Conservation (phyloP, 2,888 invertebrate species). For the Apodemia duryi region DNA sequence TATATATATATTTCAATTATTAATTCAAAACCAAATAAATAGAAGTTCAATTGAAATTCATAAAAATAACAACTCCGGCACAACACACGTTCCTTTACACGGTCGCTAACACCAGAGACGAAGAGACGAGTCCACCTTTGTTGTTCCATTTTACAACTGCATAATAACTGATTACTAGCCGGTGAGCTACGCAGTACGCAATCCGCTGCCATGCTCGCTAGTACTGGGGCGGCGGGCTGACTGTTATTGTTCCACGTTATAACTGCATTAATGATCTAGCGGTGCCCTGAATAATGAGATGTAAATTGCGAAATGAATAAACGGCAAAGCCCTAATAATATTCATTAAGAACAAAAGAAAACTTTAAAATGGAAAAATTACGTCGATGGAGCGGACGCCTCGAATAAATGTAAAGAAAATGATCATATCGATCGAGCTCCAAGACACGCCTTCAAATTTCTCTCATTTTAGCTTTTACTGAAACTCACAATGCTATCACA, state of each 20-base stretch:
- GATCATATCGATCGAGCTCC: neutral
- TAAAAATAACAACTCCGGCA: no score
- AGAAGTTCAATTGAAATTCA: no score
- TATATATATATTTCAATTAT: no score
- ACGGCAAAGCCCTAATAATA: constrained; percentile 2
- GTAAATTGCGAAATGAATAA: constrained; percentile 16
- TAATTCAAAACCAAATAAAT: no score
- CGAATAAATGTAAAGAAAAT: neutral
- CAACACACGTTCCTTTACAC: neutral
- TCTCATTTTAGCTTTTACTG: no score
- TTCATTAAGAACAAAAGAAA: constrained; percentile 15
- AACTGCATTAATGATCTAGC: constrained; percentile 15
- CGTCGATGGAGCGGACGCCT: neutral
- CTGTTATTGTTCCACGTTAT: constrained; percentile 19
- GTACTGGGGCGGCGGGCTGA: constrained; percentile 22
- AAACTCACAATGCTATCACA: no score
- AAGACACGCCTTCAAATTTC: no score
- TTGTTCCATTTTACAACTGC: neutral
- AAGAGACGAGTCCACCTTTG: neutral
- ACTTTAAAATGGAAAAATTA: constrained; percentile 9
- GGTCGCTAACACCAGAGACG: neutral
- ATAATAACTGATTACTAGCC: neutral
- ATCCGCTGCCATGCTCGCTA: neutral
- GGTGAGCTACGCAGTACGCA: no score
- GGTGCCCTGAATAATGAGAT: constrained; percentile 6